Evolutionary conservation across 2,113 vertebrate genomes (phyloP).

Genomic region (Andinoacara biseriatus): DNA sequence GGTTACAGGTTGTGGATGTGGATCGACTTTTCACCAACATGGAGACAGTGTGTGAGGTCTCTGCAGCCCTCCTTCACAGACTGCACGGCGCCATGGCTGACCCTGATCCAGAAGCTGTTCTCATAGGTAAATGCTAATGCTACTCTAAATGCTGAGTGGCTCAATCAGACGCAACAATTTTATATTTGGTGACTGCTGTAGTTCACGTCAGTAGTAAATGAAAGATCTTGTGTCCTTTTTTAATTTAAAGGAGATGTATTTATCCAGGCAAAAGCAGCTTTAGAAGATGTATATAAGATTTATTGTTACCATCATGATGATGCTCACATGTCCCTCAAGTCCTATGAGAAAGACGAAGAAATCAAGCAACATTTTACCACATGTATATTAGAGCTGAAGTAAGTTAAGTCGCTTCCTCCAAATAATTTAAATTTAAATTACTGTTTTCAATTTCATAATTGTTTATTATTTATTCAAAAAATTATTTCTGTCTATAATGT

Average conservation of each 20-base stretch:
- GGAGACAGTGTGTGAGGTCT: constrained; percentile 91
- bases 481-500: background rate
- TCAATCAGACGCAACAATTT: background rate
- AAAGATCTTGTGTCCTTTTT: background rate
- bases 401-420: constrained; percentile 56
- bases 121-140: constrained; percentile 85
- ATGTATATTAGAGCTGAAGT: constrained; percentile 91
- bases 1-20: constrained; percentile 87
- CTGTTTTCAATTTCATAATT: background rate
- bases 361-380: constrained; percentile 88
- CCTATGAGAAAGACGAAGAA: constrained; percentile 92
- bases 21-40: constrained; percentile 95
- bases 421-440: background rate
- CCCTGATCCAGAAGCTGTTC: constrained; percentile 86
- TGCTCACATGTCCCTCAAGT: constrained; percentile 88
- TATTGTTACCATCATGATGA: constrained; percentile 97
- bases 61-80: constrained; percentile 86
- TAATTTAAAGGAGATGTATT: constrained; percentile 89
- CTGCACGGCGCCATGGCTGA: constrained; percentile 87
- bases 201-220: background rate
- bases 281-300: constrained; percentile 95
- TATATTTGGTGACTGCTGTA: background rate
- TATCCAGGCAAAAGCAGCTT: constrained; percentile 88
- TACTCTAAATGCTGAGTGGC: background rate
- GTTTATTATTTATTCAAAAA: background rate